Evolutionary conservation across 1,140 invertebrate genomes (phyloP).

Genomic region (Papilio glaucus): DNA sequence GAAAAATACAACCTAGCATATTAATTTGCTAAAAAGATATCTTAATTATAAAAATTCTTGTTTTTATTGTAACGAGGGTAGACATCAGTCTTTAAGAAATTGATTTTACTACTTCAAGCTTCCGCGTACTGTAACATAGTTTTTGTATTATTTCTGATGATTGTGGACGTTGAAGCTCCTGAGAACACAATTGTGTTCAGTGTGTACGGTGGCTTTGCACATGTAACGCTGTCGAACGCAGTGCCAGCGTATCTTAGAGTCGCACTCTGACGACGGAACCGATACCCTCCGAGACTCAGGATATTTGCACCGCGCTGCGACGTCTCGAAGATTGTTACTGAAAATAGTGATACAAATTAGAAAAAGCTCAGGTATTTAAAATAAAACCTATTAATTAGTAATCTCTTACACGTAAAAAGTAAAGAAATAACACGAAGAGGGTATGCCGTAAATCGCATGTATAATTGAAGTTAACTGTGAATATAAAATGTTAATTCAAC

Average conservation of each 20-base stretch:
- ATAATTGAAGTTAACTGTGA: too few relatives aligned
- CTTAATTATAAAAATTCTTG: background rate
- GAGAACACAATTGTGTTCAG: conserved; percentile 42
- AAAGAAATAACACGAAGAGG: too few relatives aligned
- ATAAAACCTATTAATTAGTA: too few relatives aligned
- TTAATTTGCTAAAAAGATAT: background rate
- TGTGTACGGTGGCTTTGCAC: conserved; percentile 52
- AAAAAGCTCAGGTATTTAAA: background rate
- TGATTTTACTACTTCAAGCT: too few relatives aligned
- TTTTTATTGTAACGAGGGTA: too few relatives aligned
- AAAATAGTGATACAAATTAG: conserved; percentile 20
- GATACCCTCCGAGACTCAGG: conserved; percentile 41
- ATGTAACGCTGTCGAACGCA: conserved; percentile 41
- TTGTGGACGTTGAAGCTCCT: conserved; percentile 46
- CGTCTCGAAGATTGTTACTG: conserved; percentile 38
- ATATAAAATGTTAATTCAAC: too few relatives aligned
- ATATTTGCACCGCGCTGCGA: conserved; percentile 40
- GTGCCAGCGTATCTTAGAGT: conserved; percentile 44
- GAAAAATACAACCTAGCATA: background rate
- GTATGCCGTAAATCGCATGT: too few relatives aligned
- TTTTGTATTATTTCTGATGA: conserved; percentile 32
- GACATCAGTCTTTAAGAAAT: too few relatives aligned
- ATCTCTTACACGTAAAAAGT: too few relatives aligned
- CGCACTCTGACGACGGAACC: conserved; percentile 37
- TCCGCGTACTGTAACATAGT: too few relatives aligned